Conservation (phyloP, 2,888 invertebrate species). For the Dasysyrphus tricinctus region DNA sequence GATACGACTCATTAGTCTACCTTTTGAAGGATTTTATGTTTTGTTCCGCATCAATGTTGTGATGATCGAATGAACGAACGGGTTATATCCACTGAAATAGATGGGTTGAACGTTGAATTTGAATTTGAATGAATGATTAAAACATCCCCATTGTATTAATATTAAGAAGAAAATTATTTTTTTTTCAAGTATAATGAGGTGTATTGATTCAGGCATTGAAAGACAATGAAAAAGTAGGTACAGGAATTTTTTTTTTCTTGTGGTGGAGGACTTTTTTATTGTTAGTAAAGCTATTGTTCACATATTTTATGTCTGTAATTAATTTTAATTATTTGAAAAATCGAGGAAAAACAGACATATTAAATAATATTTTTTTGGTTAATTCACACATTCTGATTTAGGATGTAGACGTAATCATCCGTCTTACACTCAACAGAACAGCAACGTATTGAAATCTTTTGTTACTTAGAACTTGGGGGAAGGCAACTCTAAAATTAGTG, state of each 20-base stretch:
- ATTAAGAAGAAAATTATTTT: background rate
- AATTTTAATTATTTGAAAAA: conserved; percentile 59
- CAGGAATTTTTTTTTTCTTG: conserved; percentile 26
- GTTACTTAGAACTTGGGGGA: no score
- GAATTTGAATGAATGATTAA: conserved; percentile 56
- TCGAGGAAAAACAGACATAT: background rate
- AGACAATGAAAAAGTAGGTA: conserved; percentile 3
- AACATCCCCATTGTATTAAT: conserved; percentile 31
- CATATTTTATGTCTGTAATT: conserved; percentile 52
- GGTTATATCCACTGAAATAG: conserved; percentile 39
- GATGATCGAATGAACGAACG: conserved; percentile 65
- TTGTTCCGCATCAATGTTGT: conserved; percentile 40
- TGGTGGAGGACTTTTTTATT: background rate
- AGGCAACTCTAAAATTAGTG: no score
- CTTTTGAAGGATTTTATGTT: conserved; percentile 72
- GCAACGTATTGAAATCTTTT: no score
- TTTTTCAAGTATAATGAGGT: conserved; percentile 18
- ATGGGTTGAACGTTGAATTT: conserved; percentile 10
- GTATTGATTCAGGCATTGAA: conserved; percentile 42
- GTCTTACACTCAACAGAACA: no score
- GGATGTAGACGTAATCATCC: background rate
- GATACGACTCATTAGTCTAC: conserved; percentile 76
- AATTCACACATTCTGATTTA: background rate
- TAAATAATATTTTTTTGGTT: background rate
- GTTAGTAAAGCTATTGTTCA: conserved; percentile 14